Evolutionary conservation across 2,113 vertebrate genomes (phyloP).

Genomic region (Archocentrus centrarchus): DNA sequence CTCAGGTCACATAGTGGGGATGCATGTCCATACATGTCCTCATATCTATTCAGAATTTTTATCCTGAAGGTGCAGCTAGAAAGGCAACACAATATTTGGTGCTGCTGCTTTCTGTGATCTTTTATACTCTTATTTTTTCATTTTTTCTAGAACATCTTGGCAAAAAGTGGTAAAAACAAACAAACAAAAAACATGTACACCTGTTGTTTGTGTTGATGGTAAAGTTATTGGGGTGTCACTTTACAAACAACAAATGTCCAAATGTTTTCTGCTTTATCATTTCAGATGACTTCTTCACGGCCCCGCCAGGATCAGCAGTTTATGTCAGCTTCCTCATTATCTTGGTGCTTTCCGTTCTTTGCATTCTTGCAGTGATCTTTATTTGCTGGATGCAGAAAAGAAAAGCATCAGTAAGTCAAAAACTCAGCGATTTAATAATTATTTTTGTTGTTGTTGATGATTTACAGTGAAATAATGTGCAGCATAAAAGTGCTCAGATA

Average conservation of each 20-base stretch:
- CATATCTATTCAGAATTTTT: background rate
- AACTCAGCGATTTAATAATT: background rate
- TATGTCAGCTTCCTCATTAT: background rate
- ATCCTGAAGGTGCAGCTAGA: background rate
- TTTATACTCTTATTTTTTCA: background rate
- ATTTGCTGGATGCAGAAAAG: background rate
- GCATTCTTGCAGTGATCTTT: background rate
- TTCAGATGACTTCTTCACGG: accelerated
- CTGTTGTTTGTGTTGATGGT: background rate
- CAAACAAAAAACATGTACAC: background rate
- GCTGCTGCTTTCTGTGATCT: background rate
- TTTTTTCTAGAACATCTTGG: background rate
- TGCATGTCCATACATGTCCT: background rate
- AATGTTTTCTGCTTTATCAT: background rate
- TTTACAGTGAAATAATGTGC: too few relatives aligned
- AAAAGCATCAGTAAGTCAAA: background rate
- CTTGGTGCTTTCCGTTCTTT: background rate
- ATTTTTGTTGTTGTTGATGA: too few relatives aligned
- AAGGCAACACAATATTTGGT: background rate
- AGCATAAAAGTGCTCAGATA: background rate
- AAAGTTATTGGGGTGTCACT: too few relatives aligned
- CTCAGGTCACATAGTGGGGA: background rate
- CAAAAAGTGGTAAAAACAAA: background rate
- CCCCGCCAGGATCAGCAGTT: accelerated
- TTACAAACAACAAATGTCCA: background rate